Percentiles rank a stretch among this genome's conserved stretches.
Evolutionary conservation across 1,140 invertebrate genomes (phyloP).

Genomic region (Drosophila burlai): DNA sequence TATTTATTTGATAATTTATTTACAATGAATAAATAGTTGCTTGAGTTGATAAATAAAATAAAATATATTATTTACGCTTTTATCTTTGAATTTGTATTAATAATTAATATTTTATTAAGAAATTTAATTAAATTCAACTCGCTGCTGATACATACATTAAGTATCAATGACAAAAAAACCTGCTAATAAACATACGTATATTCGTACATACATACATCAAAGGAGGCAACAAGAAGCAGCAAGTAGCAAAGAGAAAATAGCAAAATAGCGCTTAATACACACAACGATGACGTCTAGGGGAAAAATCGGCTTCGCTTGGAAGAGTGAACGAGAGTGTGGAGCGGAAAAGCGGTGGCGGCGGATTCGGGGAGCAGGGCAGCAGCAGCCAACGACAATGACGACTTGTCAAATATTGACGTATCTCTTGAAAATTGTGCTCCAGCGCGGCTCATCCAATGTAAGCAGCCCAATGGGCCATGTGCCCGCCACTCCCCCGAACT

Average conservation of each 20-base stretch:
- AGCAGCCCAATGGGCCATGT: slow-evolving; percentile 61
- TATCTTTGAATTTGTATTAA: background rate
- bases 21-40: background rate
- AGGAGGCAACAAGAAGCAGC: slow-evolving; percentile 16
- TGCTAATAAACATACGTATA: slow-evolving; percentile 11
- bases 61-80: background rate
- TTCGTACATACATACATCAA: slow-evolving; percentile 5
- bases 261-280: slow-evolving; percentile 56
- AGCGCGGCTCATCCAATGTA: slow-evolving; percentile 82
- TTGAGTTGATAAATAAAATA: background rate
- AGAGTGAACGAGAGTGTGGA: background rate
- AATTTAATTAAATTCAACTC: background rate
- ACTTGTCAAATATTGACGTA: slow-evolving; percentile 84
- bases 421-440: slow-evolving; percentile 84
- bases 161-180: slow-evolving; percentile 32
- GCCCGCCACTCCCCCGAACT: slow-evolving; percentile 10
- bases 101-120: background rate
- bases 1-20: background rate
- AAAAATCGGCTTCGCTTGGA: slow-evolving; percentile 15
- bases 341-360: background rate
- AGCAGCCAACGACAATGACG: slow-evolving; percentile 68
- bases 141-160: background rate
- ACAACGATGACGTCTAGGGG: slow-evolving; percentile 55
- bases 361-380: background rate
- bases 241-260: slow-evolving; percentile 35